These are phyloP conservation scores for Eubasilissa regina DNA, from an alignment of 1,140 invertebrate species.

Conservation along the genomic window DNA sequence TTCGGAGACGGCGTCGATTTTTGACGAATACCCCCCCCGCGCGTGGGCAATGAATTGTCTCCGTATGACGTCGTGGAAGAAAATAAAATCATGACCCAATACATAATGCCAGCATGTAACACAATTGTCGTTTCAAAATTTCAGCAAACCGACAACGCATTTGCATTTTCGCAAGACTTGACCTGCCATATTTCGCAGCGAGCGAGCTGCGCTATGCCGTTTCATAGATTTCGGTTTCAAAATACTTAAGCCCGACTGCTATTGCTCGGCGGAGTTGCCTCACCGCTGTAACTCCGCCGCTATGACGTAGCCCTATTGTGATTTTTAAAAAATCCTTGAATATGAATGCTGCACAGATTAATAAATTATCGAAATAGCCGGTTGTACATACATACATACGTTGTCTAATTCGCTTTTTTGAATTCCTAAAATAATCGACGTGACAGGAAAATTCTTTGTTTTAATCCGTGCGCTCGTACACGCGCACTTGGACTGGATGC, in stretches of 20 bases:
- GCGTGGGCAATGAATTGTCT: not conserved
- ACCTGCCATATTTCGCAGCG: slow-evolving; percentile 60
- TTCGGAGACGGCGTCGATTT: too few relatives aligned
- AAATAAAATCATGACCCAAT: slow-evolving; percentile 35
- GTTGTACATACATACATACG: slow-evolving; percentile 21
- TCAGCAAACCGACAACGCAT: slow-evolving; percentile 56
- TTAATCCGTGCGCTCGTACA: too few relatives aligned
- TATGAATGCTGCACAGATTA: not conserved
- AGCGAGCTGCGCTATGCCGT: slow-evolving; percentile 37
- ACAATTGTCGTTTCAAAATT: slow-evolving; percentile 61
- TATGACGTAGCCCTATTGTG: slow-evolving; percentile 42
- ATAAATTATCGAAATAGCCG: slow-evolving; percentile 3
- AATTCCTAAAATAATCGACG: too few relatives aligned
- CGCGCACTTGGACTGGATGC: too few relatives aligned
- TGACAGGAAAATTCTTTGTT: too few relatives aligned
- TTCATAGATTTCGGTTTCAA: slow-evolving; percentile 59
- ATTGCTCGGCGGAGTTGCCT: slow-evolving; percentile 40
- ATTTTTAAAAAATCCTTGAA: slow-evolving; percentile 16
- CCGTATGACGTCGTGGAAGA: not conserved
- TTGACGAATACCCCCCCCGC: not conserved
- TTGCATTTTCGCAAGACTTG: slow-evolving; percentile 61
- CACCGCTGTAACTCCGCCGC: slow-evolving; percentile 12
- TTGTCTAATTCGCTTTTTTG: not conserved
- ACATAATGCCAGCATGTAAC: slow-evolving; percentile 52
- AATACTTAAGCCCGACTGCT: slow-evolving; percentile 47